phyloP scores from a whole-genome alignment of 1,140 invertebrate species.

The Formica selysi region DNA sequence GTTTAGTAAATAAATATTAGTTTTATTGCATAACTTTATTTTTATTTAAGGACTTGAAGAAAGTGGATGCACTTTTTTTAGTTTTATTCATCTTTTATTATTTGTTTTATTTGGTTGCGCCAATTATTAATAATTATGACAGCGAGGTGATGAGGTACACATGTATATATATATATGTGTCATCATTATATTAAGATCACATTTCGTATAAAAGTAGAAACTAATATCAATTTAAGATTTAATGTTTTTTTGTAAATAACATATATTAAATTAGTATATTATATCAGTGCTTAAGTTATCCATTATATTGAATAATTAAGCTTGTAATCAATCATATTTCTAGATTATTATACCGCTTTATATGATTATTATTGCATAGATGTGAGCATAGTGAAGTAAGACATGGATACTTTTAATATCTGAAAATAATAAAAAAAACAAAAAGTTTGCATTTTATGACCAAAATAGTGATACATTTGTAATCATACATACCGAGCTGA shows the following conservation, averaged over 20 bases:
- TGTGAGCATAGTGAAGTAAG: conserved; percentile 26
- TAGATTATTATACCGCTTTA: neutral
- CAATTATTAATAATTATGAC: neutral
- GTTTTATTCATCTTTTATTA: neutral
- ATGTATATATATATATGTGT: neutral
- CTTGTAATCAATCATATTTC: neutral
- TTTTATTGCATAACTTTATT: neutral
- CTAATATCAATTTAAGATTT: neutral
- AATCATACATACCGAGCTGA: conserved; percentile 63
- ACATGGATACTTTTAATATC: conserved; percentile 3
- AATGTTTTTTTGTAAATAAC: neutral
- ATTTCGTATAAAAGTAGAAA: conserved; percentile 3
- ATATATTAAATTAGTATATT: neutral
- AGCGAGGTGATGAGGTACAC: neutral
- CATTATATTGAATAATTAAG: neutral
- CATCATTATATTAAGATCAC: neutral
- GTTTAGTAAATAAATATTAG: too few relatives aligned
- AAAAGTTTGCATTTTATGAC: neutral
- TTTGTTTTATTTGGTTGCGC: neutral
- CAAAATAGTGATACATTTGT: neutral
- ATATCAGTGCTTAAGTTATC: neutral
- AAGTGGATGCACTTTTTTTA: neutral
- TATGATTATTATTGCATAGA: conserved; percentile 6
- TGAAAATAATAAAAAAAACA: conserved; percentile 3
- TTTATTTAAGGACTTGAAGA: neutral